Evolutionary conservation across 2,797 vertebrate species (phyloP).

Genomic region (Benthosema pterotum): DNA sequence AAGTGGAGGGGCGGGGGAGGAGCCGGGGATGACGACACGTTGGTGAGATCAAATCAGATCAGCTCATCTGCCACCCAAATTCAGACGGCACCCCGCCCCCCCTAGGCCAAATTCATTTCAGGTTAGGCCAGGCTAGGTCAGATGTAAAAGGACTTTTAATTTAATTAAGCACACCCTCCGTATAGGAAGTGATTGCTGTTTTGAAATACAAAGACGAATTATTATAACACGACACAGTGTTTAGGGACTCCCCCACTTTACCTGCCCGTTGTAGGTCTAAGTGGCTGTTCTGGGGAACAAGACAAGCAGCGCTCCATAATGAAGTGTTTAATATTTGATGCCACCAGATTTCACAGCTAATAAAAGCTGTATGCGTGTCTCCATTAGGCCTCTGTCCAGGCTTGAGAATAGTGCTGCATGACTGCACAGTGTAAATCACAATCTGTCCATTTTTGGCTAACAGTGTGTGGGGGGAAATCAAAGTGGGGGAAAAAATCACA

Average conservation of each 20-base stretch:
- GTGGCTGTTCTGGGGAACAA: slow-evolving; percentile 75
- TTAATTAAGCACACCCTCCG: slow-evolving; percentile 46
- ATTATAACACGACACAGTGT: slow-evolving; percentile 60
- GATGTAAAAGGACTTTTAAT: slow-evolving; percentile 53
- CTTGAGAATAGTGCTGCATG: slow-evolving; percentile 60
- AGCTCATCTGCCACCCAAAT: too few relatives aligned
- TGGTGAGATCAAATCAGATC: too few relatives aligned
- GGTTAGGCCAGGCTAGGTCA: too few relatives aligned
- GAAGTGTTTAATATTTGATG: slow-evolving; percentile 84
- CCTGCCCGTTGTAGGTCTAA: slow-evolving; percentile 77
- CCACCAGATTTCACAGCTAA: slow-evolving; percentile 81
- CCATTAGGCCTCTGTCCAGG: slow-evolving; percentile 75
- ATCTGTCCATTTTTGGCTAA: slow-evolving; percentile 66
- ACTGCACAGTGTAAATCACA: slow-evolving; percentile 72
- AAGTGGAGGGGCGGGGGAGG: too few relatives aligned
- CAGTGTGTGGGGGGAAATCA: too few relatives aligned
- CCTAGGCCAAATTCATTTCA: too few relatives aligned
- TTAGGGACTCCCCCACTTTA: too few relatives aligned
- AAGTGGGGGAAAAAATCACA: slow-evolving; percentile 39
- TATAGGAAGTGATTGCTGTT: too few relatives aligned
- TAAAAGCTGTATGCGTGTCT: slow-evolving; percentile 74
- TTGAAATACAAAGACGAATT: slow-evolving; percentile 49
- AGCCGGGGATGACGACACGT: too few relatives aligned
- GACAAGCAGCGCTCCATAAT: slow-evolving; percentile 78
- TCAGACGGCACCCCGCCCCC: too few relatives aligned